Percentiles rank a stretch among this genome's conserved stretches.
These are phyloP conservation scores for Misgurnus mizolepis DNA, from an alignment of 2,113 vertebrate species.

Conservation along the genomic window DNA sequence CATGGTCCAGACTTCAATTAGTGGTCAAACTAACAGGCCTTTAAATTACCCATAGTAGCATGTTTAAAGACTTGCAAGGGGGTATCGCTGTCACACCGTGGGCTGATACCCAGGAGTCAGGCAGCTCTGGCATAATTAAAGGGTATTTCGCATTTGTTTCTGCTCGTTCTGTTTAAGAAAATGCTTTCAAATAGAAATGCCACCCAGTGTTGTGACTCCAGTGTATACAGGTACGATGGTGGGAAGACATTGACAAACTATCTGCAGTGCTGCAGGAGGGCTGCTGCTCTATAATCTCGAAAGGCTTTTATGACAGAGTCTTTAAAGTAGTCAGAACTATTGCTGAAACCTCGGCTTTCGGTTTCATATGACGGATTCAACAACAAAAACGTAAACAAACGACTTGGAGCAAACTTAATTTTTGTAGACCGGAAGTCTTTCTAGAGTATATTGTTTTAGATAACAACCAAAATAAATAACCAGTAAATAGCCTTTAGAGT, in stretches of 20 bases:
- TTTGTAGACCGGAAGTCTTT: no score
- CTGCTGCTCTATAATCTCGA: conserved; percentile 8
- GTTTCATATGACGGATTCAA: no score
- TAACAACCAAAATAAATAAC: no score
- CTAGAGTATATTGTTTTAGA: no score
- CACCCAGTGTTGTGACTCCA: conserved; percentile 32
- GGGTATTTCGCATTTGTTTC: conserved; percentile 51
- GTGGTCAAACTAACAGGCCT: conserved; percentile 57
- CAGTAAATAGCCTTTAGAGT: no score
- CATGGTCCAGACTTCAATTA: conserved; percentile 56
- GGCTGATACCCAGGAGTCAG: conserved; percentile 47
- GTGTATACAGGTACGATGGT: conserved; percentile 6
- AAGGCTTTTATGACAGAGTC: not conserved
- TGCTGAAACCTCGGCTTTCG: no score
- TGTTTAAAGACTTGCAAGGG: conserved; percentile 57
- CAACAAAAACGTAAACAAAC: no score
- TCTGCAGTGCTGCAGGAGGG: not conserved
- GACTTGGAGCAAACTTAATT: no score
- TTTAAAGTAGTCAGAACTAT: no score
- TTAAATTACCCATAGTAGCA: conserved; percentile 54
- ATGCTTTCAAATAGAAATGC: conserved; percentile 39
- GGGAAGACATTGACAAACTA: conserved; percentile 7
- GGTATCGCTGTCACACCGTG: conserved; percentile 40
- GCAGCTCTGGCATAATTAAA: conserved; percentile 55
- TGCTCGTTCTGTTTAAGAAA: conserved; percentile 51